Evolutionary conservation across 2,888 invertebrate genomes (phyloP).

Genomic region (Philereme transversata): DNA sequence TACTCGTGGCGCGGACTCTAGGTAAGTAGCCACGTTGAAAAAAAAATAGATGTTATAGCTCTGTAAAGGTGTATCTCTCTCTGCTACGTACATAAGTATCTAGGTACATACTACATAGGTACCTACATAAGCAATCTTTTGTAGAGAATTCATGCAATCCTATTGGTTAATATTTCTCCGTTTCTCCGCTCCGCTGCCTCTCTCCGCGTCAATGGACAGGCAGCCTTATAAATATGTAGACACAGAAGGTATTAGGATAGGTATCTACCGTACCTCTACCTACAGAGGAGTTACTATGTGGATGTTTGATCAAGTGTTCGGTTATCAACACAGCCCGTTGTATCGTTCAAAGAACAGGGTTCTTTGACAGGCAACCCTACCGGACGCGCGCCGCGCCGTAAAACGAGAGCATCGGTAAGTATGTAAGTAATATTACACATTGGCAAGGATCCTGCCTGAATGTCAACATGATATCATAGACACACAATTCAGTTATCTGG

Average conservation of each 20-base stretch:
- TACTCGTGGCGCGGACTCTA: too few relatives aligned
- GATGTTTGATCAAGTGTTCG: constrained; percentile 77
- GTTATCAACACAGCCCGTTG: constrained; percentile 67
- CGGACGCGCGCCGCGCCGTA: constrained; percentile 54
- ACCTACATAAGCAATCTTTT: too few relatives aligned
- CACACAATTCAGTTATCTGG: background rate
- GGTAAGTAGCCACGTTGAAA: too few relatives aligned
- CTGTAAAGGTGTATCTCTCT: too few relatives aligned
- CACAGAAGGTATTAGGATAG: constrained; percentile 9
- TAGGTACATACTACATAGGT: too few relatives aligned
- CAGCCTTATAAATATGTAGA: background rate
- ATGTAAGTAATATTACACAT: too few relatives aligned
- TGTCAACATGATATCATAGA: constrained; percentile 30
- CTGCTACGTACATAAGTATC: too few relatives aligned
- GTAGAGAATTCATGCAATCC: too few relatives aligned
- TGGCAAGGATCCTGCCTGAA: constrained; percentile 27
- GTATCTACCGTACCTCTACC: constrained; percentile 3
- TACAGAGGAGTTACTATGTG: constrained; percentile 35
- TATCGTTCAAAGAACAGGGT: constrained; percentile 54
- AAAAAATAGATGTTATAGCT: too few relatives aligned
- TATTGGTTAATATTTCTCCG: too few relatives aligned
- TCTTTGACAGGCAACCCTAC: constrained; percentile 63
- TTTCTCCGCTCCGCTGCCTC: too few relatives aligned
- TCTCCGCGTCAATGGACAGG: too few relatives aligned
- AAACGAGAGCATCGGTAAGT: constrained; percentile 39